A percentile compares a stretch with the other conserved stretches of the same genome.
phyloP scores from a whole-genome alignment of 2,113 vertebrate species.

The Mellivora capensis region DNA sequence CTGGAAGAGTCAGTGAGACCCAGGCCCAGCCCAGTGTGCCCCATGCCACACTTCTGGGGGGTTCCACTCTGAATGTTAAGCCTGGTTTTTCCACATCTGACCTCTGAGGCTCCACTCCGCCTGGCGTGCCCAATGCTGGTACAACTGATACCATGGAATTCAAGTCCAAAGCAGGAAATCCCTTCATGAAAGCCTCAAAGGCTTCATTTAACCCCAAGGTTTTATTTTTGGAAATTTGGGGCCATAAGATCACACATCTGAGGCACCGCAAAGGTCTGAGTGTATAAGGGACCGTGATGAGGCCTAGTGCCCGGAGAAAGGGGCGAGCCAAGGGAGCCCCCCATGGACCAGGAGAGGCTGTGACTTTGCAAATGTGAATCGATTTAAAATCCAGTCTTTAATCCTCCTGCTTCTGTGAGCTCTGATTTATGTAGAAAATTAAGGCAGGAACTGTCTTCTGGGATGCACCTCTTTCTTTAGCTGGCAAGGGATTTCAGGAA shows the following conservation, averaged over 20 bases:
- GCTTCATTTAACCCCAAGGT: not conserved
- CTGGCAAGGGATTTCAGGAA: not conserved
- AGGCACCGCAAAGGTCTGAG: not conserved
- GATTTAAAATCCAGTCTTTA: not conserved
- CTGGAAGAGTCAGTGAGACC: not conserved
- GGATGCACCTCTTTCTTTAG: not conserved
- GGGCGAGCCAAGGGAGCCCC: not conserved
- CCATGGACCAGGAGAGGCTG: not conserved
- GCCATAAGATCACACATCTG: not conserved
- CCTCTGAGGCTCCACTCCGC: not conserved
- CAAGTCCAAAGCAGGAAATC: not conserved
- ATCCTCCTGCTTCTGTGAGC: not conserved
- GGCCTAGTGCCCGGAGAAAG: too few species aligned
- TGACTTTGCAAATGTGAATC: not conserved
- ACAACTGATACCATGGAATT: not conserved
- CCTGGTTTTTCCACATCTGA: not conserved
- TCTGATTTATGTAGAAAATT: not conserved
- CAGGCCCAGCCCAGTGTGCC: not conserved
- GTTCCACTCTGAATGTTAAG: not conserved
- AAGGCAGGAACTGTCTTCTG: not conserved
- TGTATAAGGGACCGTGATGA: fast-evolving
- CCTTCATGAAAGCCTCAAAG: not conserved
- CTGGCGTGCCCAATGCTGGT: not conserved
- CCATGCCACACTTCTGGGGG: not conserved
- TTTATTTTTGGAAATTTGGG: not conserved